phyloP scores from a whole-genome alignment of 2,888 invertebrate species.

The Herminia tarsipennalis region DNA sequence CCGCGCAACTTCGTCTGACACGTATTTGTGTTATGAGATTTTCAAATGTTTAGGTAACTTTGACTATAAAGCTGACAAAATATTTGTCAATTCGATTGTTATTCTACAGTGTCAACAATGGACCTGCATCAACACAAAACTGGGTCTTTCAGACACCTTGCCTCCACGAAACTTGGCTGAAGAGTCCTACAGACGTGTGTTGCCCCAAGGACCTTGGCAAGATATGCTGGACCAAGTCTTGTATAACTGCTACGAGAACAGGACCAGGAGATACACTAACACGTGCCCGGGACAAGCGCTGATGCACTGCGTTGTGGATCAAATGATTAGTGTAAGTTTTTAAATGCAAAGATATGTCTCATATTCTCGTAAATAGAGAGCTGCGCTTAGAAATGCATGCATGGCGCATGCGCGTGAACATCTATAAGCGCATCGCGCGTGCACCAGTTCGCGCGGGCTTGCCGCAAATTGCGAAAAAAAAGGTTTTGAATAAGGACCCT shows the following conservation, averaged over 20 bases:
- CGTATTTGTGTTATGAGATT: no score
- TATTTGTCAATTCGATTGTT: no score
- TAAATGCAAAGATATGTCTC: background rate
- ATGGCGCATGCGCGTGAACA: no score
- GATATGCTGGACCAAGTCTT: constrained; percentile 46
- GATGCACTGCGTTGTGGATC: constrained; percentile 71
- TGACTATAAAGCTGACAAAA: no score
- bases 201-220: constrained; percentile 65
- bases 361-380: no score
- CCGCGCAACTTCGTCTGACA: no score
- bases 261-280: constrained; percentile 57
- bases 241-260: constrained; percentile 57
- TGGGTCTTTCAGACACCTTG: constrained; percentile 56
- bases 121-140: constrained; percentile 65
- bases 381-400: no score
- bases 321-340: constrained; percentile 64
- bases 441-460: no score
- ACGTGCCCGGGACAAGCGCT: constrained; percentile 74
- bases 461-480: no score
- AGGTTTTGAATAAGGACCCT: no score
- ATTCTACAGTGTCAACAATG: constrained; percentile 67
- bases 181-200: constrained; percentile 39
- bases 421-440: no score
- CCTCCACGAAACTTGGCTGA: constrained; percentile 50
- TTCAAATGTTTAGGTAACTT: no score